Evolutionary conservation across 2,797 vertebrate species (phyloP), one percentile per base, ranked within the genome.

Genomic region (Rhyacichthys aspro): DNA sequence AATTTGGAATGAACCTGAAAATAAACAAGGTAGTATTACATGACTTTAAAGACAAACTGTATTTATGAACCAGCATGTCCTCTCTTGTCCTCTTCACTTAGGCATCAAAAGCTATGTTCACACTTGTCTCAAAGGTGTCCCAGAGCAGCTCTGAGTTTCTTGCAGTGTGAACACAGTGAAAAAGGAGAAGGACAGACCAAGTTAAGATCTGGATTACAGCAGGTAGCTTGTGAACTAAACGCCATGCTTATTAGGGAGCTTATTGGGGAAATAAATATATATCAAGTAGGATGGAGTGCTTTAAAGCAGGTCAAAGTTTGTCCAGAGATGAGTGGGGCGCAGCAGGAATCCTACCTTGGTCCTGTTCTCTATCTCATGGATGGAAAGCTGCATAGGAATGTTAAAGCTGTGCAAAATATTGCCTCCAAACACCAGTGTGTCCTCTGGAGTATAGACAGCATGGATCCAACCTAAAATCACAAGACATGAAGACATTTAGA

Each of bases 321-420:
- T 44, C 32, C 23, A 19, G 33, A 67, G 48, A 36, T 39, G 36
- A 36, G 33, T 15, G 56, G 37, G 41, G 9, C 39, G 18, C 34
- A 43, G 33, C 17, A 14, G 15, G 43, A 50, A 43, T 64, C 76
- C 43, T 93, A 98, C 97, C 95, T 95, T 96, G 16, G 97, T 99
- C 86, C 96, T 93, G 84, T 97, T 96, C 90, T 99, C 97, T 73
- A 99, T 98, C 86, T 98, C 96, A 43, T 97, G 94, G 85, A 99
- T 95, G 74, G 91, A 93, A 64, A 99, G 94, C 93, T 99, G 97
- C 97, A 99, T 99, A 84, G 97, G 96, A 92, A 99, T 96, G 91
- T 99, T 99, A 85, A 99, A 99, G 89, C 97, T 99, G 91, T 99
- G 97, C 84, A 99, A 92, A 86, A 99, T 95, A 90, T 99, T 99